These are phyloP conservation scores for Berghia stephanieae DNA, from an alignment of 1,140 invertebrate genomes.

Conservation along the genomic window DNA sequence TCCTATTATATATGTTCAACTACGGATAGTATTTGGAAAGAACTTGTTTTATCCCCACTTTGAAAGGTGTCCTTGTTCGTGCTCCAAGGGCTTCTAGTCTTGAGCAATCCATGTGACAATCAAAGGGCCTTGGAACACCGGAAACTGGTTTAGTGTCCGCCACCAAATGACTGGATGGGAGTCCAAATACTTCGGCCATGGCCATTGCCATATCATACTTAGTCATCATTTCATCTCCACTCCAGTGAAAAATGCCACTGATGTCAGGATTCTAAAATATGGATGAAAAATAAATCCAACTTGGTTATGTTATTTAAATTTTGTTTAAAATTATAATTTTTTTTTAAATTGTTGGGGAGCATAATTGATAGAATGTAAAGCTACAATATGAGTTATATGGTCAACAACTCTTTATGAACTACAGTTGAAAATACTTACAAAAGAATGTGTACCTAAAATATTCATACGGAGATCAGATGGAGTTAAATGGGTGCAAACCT, in stretches of 20 bases:
- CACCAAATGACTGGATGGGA: constrained; percentile 63
- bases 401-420: background rate
- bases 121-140: constrained; percentile 66
- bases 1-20: background rate
- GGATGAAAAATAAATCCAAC: constrained; percentile 1
- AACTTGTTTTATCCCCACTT: constrained; percentile 60
- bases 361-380: background rate
- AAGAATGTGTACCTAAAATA: no score
- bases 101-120: constrained; percentile 66
- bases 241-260: constrained; percentile 70
- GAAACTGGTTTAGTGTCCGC: constrained; percentile 51
- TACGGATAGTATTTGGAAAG: constrained; percentile 48
- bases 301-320: background rate
- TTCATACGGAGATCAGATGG: no score
- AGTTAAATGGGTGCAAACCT: no score
- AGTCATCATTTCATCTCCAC: constrained; percentile 70
- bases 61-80: constrained; percentile 66
- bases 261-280: constrained; percentile 48
- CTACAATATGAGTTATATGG: background rate
- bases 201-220: constrained; percentile 71
- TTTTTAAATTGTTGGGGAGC: background rate
- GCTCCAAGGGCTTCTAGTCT: constrained; percentile 65
- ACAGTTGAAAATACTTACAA: no score
- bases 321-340: background rate
- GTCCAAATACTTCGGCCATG: constrained; percentile 68